phyloP scores from a whole-genome alignment of 2,888 invertebrate species.

The Vesta saturnalis region DNA sequence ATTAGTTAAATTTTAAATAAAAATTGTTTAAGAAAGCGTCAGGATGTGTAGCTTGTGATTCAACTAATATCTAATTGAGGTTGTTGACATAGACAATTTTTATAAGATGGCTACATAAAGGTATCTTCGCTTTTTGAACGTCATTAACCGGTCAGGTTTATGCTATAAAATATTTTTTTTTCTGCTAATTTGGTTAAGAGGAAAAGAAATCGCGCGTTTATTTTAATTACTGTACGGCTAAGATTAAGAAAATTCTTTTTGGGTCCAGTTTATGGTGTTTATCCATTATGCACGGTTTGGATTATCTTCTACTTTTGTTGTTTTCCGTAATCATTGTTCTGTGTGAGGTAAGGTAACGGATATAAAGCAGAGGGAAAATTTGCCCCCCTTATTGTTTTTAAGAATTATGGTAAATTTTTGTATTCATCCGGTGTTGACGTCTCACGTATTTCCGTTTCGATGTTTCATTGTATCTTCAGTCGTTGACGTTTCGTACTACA shows the following conservation, averaged over 20 bases:
- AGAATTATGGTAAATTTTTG: constrained; percentile 32
- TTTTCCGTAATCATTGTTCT: constrained; percentile 35
- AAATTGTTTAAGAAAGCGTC: neutral
- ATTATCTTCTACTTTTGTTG: constrained; percentile 13
- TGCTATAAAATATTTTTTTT: neutral
- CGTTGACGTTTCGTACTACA: constrained; percentile 43
- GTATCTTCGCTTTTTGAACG: constrained; percentile 4
- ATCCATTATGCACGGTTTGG: constrained; percentile 34
- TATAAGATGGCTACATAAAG: neutral
- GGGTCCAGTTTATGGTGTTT: constrained; percentile 26
- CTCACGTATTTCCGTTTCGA: constrained; percentile 46
- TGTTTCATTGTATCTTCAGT: constrained; percentile 42
- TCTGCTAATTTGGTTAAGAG: constrained; percentile 2
- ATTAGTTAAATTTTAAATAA: neutral
- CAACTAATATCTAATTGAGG: constrained; percentile 7
- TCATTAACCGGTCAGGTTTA: constrained; percentile 12
- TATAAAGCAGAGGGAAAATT: neutral
- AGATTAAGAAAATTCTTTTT: neutral
- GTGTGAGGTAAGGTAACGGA: constrained; percentile 34
- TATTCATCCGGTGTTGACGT: constrained; percentile 44
- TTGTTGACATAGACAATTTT: constrained; percentile 13
- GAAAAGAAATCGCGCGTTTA: neutral
- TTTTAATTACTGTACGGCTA: neutral
- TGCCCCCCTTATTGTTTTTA: neutral
- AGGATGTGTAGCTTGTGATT: neutral